Conservation (phyloP, 2,888 invertebrate genomes). For the Tetramorium bicarinatum region DNA sequence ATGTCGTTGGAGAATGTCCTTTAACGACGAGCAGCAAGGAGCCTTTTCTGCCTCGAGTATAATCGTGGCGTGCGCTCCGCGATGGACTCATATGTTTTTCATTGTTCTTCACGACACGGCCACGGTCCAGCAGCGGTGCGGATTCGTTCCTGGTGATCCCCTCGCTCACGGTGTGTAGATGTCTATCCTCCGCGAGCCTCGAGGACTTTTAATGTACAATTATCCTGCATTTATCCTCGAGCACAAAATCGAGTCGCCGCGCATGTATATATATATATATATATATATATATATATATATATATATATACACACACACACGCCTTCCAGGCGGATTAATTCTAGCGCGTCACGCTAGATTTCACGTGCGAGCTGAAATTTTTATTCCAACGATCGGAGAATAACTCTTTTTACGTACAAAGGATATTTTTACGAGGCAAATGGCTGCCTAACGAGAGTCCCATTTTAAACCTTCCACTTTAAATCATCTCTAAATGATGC, state of each 20-base stretch:
- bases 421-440: neutral
- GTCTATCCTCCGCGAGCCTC: conserved; percentile 2
- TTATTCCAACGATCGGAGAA: neutral
- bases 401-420: neutral
- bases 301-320: too few relatives aligned
- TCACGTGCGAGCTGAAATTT: conserved; percentile 23
- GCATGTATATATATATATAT: neutral
- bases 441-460: conserved; percentile 16
- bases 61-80: conserved; percentile 49
- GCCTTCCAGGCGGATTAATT: conserved; percentile 46
- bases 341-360: conserved; percentile 31
- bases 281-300: too few relatives aligned
- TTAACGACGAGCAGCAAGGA: conserved; percentile 60
- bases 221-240: conserved; percentile 43
- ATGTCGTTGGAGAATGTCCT: conserved; percentile 70
- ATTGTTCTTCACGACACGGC: conserved; percentile 28
- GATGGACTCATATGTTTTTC: conserved; percentile 24
- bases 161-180: neutral
- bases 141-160: conserved; percentile 34
- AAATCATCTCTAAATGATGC: neutral
- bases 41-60: conserved; percentile 49
- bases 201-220: conserved; percentile 32
- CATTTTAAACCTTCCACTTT: neutral
- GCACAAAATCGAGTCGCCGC: conserved; percentile 20
- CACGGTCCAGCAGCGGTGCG: conserved; percentile 26